Conservation (phyloP, 1,140 invertebrate species). For the Lineus longissimus region DNA sequence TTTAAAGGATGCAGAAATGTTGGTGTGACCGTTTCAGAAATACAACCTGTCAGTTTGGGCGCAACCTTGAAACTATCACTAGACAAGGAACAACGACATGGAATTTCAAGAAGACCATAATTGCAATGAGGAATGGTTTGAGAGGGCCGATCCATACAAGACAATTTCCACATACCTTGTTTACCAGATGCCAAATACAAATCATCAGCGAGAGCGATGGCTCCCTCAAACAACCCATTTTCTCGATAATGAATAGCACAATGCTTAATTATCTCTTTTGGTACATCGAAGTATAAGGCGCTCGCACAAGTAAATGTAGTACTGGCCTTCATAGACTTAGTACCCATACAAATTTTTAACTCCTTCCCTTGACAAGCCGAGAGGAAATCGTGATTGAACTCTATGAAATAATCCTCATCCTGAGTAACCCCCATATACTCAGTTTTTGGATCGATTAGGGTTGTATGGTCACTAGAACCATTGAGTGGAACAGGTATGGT, state of each 20-base stretch:
- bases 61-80: neutral
- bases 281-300: neutral
- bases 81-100: neutral
- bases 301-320: neutral
- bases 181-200: neutral
- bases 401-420: neutral
- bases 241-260: neutral
- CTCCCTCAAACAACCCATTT: slow-evolving; percentile 3
- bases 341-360: neutral
- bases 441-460: neutral
- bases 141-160: neutral
- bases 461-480: neutral
- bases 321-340: too few species aligned
- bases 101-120: neutral
- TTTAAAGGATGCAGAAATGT: neutral
- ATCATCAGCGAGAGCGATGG: neutral
- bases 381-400: slow-evolving; percentile 4
- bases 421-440: neutral
- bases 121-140: neutral
- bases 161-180: neutral
- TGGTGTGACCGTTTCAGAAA: neutral
- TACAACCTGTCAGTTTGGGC: neutral
- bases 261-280: neutral
- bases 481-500: neutral
- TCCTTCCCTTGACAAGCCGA: neutral